Percentiles rank a stretch among this genome's conserved stretches.
Evolutionary conservation across 2,888 invertebrate genomes (phyloP).

Genomic region (Crepidodera aurea): DNA sequence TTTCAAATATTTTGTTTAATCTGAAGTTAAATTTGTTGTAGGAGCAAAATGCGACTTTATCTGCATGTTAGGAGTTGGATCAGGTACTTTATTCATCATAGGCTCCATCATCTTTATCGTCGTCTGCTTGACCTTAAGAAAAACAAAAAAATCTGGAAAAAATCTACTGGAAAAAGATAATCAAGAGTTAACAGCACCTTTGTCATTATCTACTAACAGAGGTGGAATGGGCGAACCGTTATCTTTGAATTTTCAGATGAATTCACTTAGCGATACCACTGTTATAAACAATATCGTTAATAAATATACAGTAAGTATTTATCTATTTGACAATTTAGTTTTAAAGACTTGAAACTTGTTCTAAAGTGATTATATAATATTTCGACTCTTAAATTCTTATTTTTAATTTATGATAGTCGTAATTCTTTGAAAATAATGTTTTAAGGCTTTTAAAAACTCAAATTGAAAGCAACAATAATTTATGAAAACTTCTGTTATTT

Average conservation of each 20-base stretch:
- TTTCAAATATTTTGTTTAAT: neutral
- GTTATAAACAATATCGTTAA: slow-evolving; percentile 46
- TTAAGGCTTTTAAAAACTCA: no score
- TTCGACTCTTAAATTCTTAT: no score
- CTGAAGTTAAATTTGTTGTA: neutral
- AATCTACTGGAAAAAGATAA: slow-evolving; percentile 53
- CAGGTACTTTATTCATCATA: slow-evolving; percentile 58
- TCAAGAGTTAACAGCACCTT: slow-evolving; percentile 54
- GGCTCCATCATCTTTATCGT: slow-evolving; percentile 52
- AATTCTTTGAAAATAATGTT: no score
- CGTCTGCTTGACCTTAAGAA: slow-evolving; percentile 54
- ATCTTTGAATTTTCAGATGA: slow-evolving; percentile 58
- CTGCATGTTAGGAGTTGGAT: slow-evolving; percentile 62
- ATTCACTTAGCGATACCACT: slow-evolving; percentile 46
- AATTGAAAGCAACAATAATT: no score
- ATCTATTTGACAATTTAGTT: neutral
- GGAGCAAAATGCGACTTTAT: slow-evolving; percentile 60
- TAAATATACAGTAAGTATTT: slow-evolving; percentile 51
- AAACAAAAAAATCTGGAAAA: slow-evolving; percentile 53
- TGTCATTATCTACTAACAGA: slow-evolving; percentile 55
- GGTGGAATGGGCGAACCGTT: slow-evolving; percentile 52
- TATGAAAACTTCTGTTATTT: no score
- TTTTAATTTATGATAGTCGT: no score
- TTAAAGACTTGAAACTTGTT: no score
- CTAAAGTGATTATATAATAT: no score